Base-by-base conservation (phyloP, 2,888 invertebrate species). In the Protophormia terraenovae region DNA sequence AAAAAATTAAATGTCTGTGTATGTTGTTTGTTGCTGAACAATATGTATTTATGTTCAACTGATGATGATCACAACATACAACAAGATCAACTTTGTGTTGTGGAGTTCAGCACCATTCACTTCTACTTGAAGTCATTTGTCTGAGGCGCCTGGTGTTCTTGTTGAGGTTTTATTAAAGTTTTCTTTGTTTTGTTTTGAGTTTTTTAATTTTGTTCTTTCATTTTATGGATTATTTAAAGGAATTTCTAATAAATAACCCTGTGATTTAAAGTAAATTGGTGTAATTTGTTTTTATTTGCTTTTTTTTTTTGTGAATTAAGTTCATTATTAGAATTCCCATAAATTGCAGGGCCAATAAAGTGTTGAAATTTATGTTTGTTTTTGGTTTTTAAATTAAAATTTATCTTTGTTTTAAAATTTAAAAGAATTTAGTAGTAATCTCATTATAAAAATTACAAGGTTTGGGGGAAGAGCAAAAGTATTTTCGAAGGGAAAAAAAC, bases 181-280 rank as follows among this genome's bases (percentile, higher is more conserved):
- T 22, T 7, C 4, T 32, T 45, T 55, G 32, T 66, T n/a, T n/a
- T n/a, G n/a, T n/a, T n/a, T n/a, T n/a, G n/a, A n/a, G n/a, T n/a
- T n/a, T n/a, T n/a, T n/a, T n/a, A n/a, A n/a, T n/a, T n/a, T n/a
- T n/a, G n/a, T n/a, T n/a, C n/a, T n/a, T n/a, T n/a, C n/a, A 10
- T 41, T 67, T 78, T 32, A 62, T 67, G 78, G 10, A 62, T 32
- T 72, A 45, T 67, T 73, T 62, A 58, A 58, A 66, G 47, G 47
- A 79, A 78, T 45, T 75, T 83, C 67, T 73, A 83, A 75, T 75
- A 79, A 55, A 79, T 79, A 35, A 69, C 19, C 35, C 60, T 73
- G 19, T 75, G 69, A 78, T 78, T 79, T 69, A 35, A 67, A 79
- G 32, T 75, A 79, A 79, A 83, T 83, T 83, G 73, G 12, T 58